Evolutionary conservation across 2,888 invertebrate species (phyloP), one percentile per base, ranked within the genome.

Genomic region (Sisyra terminalis): DNA sequence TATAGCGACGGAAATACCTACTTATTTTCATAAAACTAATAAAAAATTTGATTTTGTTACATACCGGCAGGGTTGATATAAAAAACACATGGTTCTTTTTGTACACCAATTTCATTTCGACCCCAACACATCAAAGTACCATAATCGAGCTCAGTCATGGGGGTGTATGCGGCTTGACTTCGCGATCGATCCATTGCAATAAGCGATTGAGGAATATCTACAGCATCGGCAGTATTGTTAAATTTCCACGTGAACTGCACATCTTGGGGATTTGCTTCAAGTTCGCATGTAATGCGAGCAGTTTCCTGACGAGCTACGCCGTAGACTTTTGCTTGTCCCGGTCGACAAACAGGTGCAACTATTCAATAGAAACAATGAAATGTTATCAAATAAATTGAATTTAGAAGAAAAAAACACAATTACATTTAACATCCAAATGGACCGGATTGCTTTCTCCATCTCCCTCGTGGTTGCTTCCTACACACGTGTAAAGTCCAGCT

Each of bases 371-470:
- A 24, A 24, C 5, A 24, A 24, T 24, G 5, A 24, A 24, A 3
- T 7, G 7, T 24, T 9, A 37, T 37, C 18, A 6, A 11, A 37
- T 6, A 37, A 16, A 18, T 37, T 18, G 13, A 9, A 15, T 15
- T 36, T 36, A 36, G 15, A 10, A 9, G 11, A 34, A 36, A 36
- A 36, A 9, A 15, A 15, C 15, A 45, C 53, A 71, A 82, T 82
- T 69, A 90, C 90, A 89, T 71, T 83, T 78, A 46, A 90, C 78
- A 62, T 86, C 85, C 51, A 90, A 65, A 41, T 79, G 76, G 18
- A 89, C 79, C 2, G 82, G 73, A 61, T 89, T 88, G 63, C 88
- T 89, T 50, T 83, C 80, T 2, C 88, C 85, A 50, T 86, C 84
- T 35, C 90, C 90, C 60, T 89, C 88, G 46, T 77, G 77, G 64